Evolutionary conservation across 2,113 vertebrate species (phyloP), one percentile per base, ranked within the genome.

Genomic region (Lophius piscatorius): DNA sequence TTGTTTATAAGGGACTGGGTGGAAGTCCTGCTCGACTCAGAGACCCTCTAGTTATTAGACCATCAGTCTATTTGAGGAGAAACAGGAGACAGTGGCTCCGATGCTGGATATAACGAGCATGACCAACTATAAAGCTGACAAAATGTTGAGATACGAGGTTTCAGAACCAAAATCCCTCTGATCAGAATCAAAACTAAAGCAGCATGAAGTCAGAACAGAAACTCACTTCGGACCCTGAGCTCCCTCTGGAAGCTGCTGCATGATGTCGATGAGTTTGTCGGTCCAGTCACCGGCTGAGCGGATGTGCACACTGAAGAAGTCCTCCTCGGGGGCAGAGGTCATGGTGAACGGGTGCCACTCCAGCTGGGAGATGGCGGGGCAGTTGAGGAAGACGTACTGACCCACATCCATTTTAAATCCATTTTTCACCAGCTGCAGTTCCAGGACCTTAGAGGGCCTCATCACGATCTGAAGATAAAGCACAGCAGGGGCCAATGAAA

Each of bases 341-440:
- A 97, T 92, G 70, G 96, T 97, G 86, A 97, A 96, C 4, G 96
- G 95, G 48, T 98, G 95, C 96, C 95, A 96, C 81, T 98, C 95
- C 58, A 97, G 86, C 8, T 63, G 63, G 16, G 95, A 98, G 81
- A 97, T 87, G 14, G 81, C 51, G 0, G 94, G 93, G 64, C 95
- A 98, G 78, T 96, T 97, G 84, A 98, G 69, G 0, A 97, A 98
- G 64, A 96, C 89, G 36, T 97, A 96, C 71, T 96, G 95, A 4
- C 96, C 96, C 59, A 96, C 95, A 16, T 95, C 94, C 95, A 97
- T 96, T 42, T 47, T 88, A 77, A 97, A 97, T 3, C 92, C 94
- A 5, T 49, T 83, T 87, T 94, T 97, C 22, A 87, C 70, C 92
- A 98, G 89, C 84, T 96, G 96, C 73, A 98, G 88, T 84, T 98